Conservation (phyloP, 2,888 invertebrate genomes). For the Melinopterus prodromus region DNA sequence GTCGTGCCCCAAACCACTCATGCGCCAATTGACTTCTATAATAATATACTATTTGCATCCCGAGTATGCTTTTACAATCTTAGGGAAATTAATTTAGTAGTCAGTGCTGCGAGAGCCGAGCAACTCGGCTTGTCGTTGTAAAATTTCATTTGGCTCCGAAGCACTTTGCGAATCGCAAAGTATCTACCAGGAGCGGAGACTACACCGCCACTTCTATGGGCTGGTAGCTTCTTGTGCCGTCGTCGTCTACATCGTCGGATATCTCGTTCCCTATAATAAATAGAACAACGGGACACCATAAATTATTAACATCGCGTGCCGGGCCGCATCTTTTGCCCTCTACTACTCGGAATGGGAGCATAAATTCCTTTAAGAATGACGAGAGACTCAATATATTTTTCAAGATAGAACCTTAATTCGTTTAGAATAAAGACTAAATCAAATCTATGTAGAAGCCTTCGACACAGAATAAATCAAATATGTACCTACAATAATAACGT, state of each 20-base stretch:
- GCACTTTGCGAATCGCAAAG: background rate
- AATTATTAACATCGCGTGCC: slow-evolving; percentile 4
- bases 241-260: background rate
- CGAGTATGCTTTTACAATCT: no score
- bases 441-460: no score
- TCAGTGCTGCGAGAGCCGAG: no score
- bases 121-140: background rate
- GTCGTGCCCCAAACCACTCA: no score
- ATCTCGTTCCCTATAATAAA: background rate
- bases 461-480: no score
- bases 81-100: no score
- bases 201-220: background rate
- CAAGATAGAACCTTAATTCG: background rate
- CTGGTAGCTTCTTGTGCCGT: background rate
- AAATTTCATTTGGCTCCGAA: background rate
- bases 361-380: background rate
- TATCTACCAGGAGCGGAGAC: background rate
- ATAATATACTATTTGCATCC: no score
- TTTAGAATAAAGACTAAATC: no score
- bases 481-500: no score
- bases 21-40: no score
- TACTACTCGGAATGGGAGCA: background rate
- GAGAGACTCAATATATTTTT: background rate
- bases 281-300: background rate
- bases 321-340: background rate